These are phyloP conservation scores for Dicrurus megarhynchus DNA, from an alignment of 2,113 vertebrate species.

Conservation along the genomic window DNA sequence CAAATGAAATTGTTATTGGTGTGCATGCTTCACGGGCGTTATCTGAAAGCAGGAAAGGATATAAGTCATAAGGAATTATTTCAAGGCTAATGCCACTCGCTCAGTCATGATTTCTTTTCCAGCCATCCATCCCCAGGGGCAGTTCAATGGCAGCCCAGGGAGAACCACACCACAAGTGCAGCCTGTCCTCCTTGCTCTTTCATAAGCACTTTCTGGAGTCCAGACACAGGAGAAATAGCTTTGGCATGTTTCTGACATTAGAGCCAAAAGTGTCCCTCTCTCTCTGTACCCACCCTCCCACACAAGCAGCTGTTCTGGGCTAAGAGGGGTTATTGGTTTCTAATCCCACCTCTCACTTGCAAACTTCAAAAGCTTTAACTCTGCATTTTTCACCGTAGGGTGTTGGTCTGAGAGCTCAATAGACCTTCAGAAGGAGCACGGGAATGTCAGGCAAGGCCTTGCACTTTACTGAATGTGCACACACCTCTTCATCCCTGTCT, in stretches of 20 bases:
- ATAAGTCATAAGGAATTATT: neutral
- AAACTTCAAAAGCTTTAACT: neutral
- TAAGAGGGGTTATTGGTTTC: neutral
- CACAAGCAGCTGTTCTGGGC: neutral
- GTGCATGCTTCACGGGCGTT: neutral
- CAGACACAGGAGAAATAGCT: neutral
- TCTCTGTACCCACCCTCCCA: neutral
- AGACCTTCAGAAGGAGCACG: neutral
- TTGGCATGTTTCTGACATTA: neutral
- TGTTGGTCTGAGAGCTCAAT: rapidly evolving
- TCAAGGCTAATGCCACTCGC: neutral
- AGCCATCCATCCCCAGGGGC: neutral
- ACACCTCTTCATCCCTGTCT: neutral
- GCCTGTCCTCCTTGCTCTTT: neutral
- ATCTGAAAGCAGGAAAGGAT: neutral
- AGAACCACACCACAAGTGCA: neutral
- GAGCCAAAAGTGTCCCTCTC: neutral
- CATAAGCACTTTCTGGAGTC: neutral
- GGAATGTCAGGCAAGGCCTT: neutral
- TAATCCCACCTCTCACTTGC: neutral
- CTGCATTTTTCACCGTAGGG: neutral
- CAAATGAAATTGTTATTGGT: neutral
- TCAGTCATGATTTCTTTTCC: neutral
- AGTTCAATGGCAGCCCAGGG: neutral
- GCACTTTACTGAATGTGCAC: rapidly evolving